A percentile compares a stretch with the other conserved stretches of the same genome.
phyloP scores from a whole-genome alignment of 2,797 vertebrate species.

The Eurystomus glaucurus region DNA sequence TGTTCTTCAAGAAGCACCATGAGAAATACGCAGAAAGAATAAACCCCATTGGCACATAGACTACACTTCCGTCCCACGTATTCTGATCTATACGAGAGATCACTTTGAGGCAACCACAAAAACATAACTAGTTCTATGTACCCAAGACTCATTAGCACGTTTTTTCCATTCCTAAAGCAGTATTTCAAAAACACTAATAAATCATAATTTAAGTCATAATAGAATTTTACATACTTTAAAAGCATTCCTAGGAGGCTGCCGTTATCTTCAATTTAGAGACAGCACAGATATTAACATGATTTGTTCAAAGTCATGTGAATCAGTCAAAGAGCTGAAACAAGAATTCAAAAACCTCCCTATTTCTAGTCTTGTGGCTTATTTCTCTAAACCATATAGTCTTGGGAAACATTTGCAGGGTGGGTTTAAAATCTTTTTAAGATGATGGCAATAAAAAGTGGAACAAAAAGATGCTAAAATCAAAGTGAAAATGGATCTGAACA shows the following conservation, averaged over 20 bases:
- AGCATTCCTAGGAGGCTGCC: slow-evolving; percentile 40
- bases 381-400: not conserved
- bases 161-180: slow-evolving; percentile 25
- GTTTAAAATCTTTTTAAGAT: not conserved
- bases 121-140: not conserved
- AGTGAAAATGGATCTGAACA: not conserved
- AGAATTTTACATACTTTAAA: slow-evolving; percentile 43
- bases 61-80: not conserved
- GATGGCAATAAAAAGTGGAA: not conserved
- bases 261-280: slow-evolving; percentile 51
- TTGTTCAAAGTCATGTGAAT: slow-evolving; percentile 48
- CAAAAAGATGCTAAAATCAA: not conserved
- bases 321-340: slow-evolving; percentile 16
- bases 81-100: not conserved
- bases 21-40: not conserved
- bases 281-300: slow-evolving; percentile 40
- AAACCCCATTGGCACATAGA: not conserved
- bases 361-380: slow-evolving; percentile 10
- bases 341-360: not conserved
- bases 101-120: not conserved
- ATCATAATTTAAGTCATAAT: slow-evolving; percentile 28
- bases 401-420: not conserved
- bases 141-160: not conserved
- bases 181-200: slow-evolving; percentile 35
- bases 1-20: not conserved